phyloP scores from a whole-genome alignment of 2,797 vertebrate genomes.

The Oryzias dopingdopingensis region DNA sequence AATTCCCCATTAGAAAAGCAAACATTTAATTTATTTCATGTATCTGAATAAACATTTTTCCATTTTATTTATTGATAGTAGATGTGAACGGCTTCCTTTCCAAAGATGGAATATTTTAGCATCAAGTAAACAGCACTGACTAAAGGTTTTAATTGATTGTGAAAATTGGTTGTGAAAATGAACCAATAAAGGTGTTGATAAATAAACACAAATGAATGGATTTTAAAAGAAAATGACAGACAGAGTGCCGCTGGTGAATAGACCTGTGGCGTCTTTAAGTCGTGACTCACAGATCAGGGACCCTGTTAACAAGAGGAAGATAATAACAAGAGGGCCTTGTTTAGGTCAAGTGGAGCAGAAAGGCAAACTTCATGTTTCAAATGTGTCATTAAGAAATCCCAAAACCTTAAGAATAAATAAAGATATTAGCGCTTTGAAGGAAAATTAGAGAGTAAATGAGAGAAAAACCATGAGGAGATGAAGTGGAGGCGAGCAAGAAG shows the following conservation, averaged over 20 bases:
- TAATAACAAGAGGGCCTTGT: constrained; percentile 34
- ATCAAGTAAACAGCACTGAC: too few species aligned
- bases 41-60: too few species aligned
- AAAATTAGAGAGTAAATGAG: constrained; percentile 1
- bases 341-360: constrained; percentile 33
- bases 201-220: constrained; percentile 22
- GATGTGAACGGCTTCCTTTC: too few species aligned
- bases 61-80: too few species aligned
- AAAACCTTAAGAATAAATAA: constrained; percentile 7
- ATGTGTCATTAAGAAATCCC: constrained; percentile 9
- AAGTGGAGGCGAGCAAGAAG: constrained; percentile 58
- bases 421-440: background rate
- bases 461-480: constrained; percentile 18
- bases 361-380: constrained; percentile 16
- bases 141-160: too few species aligned
- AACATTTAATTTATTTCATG: too few species aligned
- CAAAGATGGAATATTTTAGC: too few species aligned
- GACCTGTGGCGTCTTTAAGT: constrained; percentile 68
- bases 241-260: constrained; percentile 59
- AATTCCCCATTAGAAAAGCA: too few species aligned
- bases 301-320: constrained; percentile 39
- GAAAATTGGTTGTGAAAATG: too few species aligned
- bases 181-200: too few species aligned
- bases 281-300: constrained; percentile 72
- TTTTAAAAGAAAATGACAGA: constrained; percentile 60